Evolutionary conservation across 1,140 invertebrate species (phyloP).

Genomic region (Eciton burchellii): DNA sequence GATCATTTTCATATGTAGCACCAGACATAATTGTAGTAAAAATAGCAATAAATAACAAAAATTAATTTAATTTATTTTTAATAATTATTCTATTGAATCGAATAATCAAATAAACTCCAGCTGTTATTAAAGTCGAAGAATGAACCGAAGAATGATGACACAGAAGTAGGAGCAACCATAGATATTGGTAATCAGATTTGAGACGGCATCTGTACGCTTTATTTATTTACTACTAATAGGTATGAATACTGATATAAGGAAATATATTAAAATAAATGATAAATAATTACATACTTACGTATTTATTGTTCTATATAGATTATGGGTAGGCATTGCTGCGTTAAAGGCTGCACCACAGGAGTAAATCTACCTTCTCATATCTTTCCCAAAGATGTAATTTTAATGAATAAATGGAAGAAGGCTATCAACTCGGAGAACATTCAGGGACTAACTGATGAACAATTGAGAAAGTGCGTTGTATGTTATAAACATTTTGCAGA

Average conservation of each 20-base stretch:
- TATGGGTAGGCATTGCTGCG: slow-evolving; percentile 53
- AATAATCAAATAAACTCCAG: no score
- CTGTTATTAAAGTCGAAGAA: no score
- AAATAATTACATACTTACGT: no score
- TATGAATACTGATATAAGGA: neutral
- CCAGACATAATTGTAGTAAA: no score
- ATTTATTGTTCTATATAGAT: slow-evolving; percentile 23
- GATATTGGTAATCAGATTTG: no score
- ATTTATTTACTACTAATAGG: neutral
- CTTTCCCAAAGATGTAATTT: slow-evolving; percentile 16
- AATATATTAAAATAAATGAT: neutral
- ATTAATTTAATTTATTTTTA: no score
- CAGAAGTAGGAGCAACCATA: no score
- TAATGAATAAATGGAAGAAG: slow-evolving; percentile 42
- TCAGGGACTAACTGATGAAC: neutral
- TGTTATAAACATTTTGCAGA: slow-evolving; percentile 53
- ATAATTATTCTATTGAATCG: no score
- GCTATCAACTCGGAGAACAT: slow-evolving; percentile 36
- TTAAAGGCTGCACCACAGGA: slow-evolving; percentile 16
- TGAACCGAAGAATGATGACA: no score
- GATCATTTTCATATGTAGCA: no score
- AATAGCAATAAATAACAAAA: no score
- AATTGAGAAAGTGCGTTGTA: slow-evolving; percentile 39
- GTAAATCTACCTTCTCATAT: slow-evolving; percentile 29
- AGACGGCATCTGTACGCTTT: no score